These are phyloP conservation scores for Chiloscyllium punctatum DNA, from an alignment of 2,797 vertebrate species.

Conservation along the genomic window DNA sequence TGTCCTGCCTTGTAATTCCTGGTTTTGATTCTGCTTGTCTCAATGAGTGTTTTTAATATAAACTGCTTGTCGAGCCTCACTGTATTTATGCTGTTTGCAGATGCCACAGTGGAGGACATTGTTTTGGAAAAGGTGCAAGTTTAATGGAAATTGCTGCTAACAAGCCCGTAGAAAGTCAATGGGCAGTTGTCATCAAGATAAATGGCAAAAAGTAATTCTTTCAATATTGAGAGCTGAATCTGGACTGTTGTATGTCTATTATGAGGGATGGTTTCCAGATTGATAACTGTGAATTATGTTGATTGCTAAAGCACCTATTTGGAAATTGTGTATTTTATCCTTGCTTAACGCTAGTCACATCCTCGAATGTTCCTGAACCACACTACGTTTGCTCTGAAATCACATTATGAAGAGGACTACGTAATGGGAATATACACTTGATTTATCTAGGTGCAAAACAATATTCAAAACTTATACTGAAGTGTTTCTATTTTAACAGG, in stretches of 20 bases:
- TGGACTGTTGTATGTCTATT: background rate
- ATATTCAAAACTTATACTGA: background rate
- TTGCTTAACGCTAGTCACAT: background rate
- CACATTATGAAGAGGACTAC: background rate
- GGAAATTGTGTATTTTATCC: background rate
- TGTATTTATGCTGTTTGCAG: background rate
- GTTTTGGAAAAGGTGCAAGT: background rate
- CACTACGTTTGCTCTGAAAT: background rate
- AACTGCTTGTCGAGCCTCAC: background rate
- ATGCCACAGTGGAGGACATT: background rate
- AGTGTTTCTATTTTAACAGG: background rate
- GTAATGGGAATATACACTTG: background rate
- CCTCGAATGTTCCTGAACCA: background rate
- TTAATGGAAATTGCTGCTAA: background rate
- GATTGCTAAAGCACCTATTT: background rate
- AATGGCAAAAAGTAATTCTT: background rate
- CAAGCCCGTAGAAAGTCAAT: background rate
- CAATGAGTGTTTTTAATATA: background rate
- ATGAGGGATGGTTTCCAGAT: background rate
- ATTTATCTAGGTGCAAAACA: background rate
- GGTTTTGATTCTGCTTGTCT: background rate
- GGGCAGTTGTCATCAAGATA: background rate
- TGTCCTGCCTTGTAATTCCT: background rate
- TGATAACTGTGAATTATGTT: background rate
- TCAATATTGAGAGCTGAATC: background rate